Evolutionary conservation across 2,888 invertebrate species (phyloP).

Genomic region (Lithophane leautieri): DNA sequence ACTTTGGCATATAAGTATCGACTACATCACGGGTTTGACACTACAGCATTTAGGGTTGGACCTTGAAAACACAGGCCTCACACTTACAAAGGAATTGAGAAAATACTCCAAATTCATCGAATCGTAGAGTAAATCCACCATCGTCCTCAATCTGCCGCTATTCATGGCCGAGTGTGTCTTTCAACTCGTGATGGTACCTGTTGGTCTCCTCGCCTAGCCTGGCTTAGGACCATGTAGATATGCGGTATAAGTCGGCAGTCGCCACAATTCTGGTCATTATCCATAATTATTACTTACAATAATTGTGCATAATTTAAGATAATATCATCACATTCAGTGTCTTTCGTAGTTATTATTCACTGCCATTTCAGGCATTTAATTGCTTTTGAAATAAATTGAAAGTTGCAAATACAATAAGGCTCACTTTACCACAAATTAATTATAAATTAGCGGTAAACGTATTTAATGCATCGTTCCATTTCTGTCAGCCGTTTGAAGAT

Average conservation of each 20-base stretch:
- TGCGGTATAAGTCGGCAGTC: constrained; percentile 55
- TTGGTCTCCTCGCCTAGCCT: not conserved
- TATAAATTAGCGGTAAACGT: not conserved
- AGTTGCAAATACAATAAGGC: constrained; percentile 31
- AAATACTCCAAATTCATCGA: not conserved
- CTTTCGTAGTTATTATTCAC: constrained; percentile 45
- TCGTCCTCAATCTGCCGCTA: not conserved
- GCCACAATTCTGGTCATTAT: constrained; percentile 60
- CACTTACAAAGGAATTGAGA: not conserved
- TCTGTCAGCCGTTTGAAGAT: not conserved
- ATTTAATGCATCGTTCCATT: not conserved
- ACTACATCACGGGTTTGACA: not conserved
- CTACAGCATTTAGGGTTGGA: not conserved
- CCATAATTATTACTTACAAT: constrained; percentile 55
- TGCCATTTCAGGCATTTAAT: constrained; percentile 62
- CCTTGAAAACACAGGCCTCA: not conserved
- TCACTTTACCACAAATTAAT: not conserved
- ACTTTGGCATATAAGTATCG: not conserved
- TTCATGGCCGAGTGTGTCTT: not conserved
- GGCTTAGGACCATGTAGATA: not conserved
- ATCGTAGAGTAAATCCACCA: not conserved
- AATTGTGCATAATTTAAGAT: constrained; percentile 55
- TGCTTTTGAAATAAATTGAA: constrained; percentile 45
- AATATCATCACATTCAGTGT: constrained; percentile 31
- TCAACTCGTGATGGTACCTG: too few species aligned